Evolutionary conservation across 2,113 vertebrate species (phyloP).

Genomic region (Eleginops maclovinus): DNA sequence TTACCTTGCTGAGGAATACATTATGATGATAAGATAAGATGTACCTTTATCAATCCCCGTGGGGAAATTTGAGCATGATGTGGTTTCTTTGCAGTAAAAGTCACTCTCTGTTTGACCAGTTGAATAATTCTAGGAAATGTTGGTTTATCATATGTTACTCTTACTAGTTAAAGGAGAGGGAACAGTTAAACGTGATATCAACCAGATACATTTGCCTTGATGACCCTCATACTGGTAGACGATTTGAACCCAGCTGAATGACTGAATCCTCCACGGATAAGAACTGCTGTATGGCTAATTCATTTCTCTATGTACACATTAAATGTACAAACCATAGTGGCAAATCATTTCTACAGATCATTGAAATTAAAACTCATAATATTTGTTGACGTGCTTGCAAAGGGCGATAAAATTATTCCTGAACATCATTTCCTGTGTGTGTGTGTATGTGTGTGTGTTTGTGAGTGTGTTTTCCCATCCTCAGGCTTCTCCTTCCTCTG

Average conservation of each 20-base stretch:
- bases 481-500: slow-evolving; percentile 64
- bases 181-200: neutral
- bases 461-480: slow-evolving; percentile 57
- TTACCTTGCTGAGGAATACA: neutral
- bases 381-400: no score
- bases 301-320: neutral
- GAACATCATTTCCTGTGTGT: neutral
- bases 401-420: no score
- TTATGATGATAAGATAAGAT: no score
- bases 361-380: no score
- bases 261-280: neutral
- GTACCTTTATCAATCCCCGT: no score
- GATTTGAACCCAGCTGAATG: no score
- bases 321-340: neutral
- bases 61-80: no score
- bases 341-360: neutral
- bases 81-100: neutral
- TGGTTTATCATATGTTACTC: neutral
- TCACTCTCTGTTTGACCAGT: neutral
- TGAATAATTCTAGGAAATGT: neutral
- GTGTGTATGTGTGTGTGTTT: slow-evolving; percentile 48
- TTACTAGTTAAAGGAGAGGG: neutral
- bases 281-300: neutral
- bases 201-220: no score
- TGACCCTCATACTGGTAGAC: no score